phyloP scores from a whole-genome alignment of 2,797 vertebrate species.

The Enteromius paludinosus region DNA sequence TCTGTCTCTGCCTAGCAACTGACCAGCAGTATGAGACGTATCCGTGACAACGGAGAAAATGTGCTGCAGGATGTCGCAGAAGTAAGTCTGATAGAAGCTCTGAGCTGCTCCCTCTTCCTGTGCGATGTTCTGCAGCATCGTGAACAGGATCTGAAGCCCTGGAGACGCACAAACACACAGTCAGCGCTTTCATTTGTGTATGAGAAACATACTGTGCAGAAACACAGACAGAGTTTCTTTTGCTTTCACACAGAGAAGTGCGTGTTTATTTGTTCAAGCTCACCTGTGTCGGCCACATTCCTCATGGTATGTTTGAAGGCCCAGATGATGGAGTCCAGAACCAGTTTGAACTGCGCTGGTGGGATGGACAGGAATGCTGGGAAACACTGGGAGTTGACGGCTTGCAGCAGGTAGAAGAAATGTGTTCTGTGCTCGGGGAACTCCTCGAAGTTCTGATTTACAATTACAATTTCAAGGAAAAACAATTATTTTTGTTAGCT shows the following conservation, averaged over 20 bases:
- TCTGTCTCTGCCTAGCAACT: constrained; percentile 40
- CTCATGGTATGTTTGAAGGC: constrained; percentile 99
- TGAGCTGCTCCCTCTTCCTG: constrained; percentile 91
- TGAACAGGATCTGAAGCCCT: constrained; percentile 91
- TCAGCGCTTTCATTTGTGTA: background rate
- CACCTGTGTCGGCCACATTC: constrained; percentile 98
- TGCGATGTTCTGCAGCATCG: constrained; percentile 88
- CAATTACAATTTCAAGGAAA: too few species aligned
- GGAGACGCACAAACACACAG: background rate
- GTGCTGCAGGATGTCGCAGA: constrained; percentile 91
- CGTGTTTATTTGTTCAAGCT: background rate
- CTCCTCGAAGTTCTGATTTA: constrained; percentile 97
- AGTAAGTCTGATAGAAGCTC: constrained; percentile 92
- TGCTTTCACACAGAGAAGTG: background rate
- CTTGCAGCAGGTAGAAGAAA: constrained; percentile 97
- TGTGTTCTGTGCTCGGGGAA: constrained; percentile 98
- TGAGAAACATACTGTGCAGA: too few species aligned
- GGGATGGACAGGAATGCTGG: constrained; percentile 97
- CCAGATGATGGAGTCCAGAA: constrained; percentile 99
- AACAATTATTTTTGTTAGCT: background rate
- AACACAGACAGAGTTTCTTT: background rate
- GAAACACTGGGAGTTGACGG: constrained; percentile 98
- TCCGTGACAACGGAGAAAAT: constrained; percentile 92
- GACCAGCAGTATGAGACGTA: constrained; percentile 91
- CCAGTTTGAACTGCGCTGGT: constrained; percentile 97